Conservation (phyloP, 1,140 invertebrate genomes). For the Thaumetopoea pityocampa region DNA sequence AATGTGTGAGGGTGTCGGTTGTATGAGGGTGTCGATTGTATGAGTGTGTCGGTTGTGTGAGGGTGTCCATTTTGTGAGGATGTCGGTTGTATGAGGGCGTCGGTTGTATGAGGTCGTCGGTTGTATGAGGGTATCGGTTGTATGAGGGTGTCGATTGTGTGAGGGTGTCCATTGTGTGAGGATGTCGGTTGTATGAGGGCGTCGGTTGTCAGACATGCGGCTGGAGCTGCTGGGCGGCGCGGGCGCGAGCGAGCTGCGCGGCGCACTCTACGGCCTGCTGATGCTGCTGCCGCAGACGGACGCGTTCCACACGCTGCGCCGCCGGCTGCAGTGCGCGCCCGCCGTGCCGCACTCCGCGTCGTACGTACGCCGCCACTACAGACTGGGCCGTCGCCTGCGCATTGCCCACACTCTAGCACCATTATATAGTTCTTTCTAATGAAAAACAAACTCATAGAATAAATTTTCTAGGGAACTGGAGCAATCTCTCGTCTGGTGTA, state of each 20-base stretch:
- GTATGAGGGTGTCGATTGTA: background rate
- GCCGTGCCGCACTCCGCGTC: constrained; percentile 72
- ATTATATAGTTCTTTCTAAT: too few relatives aligned
- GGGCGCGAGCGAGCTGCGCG: constrained; percentile 83
- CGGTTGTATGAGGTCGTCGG: too few relatives aligned
- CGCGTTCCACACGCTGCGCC: constrained; percentile 92
- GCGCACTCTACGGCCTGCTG: constrained; percentile 95
- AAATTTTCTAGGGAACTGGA: too few relatives aligned
- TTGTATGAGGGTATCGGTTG: background rate
- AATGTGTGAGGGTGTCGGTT: too few relatives aligned
- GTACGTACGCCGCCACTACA: constrained; percentile 83
- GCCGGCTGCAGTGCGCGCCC: constrained; percentile 93
- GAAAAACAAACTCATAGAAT: too few relatives aligned
- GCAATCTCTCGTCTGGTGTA: too few relatives aligned
- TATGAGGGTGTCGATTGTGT: background rate
- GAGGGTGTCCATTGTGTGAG: background rate
- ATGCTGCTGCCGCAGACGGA: constrained; percentile 99
- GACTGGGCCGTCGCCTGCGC: constrained; percentile 6
- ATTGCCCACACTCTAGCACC: background rate
- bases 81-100: too few relatives aligned
- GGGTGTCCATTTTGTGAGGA: background rate
- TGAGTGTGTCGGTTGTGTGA: background rate
- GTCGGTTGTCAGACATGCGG: constrained; percentile 84
- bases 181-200: background rate
- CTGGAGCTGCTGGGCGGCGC: constrained; percentile 92